These are phyloP conservation scores for Stratiomys singularior DNA, from an alignment of 2,888 invertebrate species.

Conservation along the genomic window DNA sequence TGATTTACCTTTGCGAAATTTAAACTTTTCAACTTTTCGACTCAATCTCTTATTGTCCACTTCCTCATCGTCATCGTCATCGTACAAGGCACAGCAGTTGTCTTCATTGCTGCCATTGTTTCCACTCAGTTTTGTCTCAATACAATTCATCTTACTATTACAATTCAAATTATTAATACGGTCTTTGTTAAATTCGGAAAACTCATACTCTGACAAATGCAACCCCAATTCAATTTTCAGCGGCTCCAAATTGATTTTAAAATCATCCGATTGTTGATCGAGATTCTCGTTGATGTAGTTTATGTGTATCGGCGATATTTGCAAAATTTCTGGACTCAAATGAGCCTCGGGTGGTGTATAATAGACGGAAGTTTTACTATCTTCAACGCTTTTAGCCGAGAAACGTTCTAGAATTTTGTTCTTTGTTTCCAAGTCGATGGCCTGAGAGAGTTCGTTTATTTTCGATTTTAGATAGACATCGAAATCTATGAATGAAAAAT, in stretches of 20 bases:
- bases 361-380: conserved; percentile 79
- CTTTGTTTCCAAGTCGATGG: conserved; percentile 57
- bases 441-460: conserved; percentile 57
- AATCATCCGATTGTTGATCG: conserved; percentile 58
- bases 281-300: conserved; percentile 64
- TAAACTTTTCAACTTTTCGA: conserved; percentile 27
- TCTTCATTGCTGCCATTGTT: conserved; percentile 46
- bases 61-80: conserved; percentile 32
- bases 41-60: neutral
- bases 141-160: conserved; percentile 2
- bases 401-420: conserved; percentile 55
- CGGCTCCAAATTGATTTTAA: conserved; percentile 56
- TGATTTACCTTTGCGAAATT: conserved; percentile 32
- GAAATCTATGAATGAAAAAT: conserved; percentile 59
- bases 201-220: conserved; percentile 29
- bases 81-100: conserved; percentile 42
- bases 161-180: conserved; percentile 16
- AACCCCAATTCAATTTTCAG: conserved; percentile 50
- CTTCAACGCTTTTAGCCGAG: conserved; percentile 59
- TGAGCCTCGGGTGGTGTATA: conserved; percentile 81
- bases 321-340: conserved; percentile 66
- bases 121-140: conserved; percentile 25
- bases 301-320: conserved; percentile 68
- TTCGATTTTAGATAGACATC: conserved; percentile 65
- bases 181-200: neutral